Evolutionary conservation across 2,888 invertebrate species (phyloP), one percentile per base, ranked within the genome.

Genomic region (Drosophila aldrichi): DNA sequence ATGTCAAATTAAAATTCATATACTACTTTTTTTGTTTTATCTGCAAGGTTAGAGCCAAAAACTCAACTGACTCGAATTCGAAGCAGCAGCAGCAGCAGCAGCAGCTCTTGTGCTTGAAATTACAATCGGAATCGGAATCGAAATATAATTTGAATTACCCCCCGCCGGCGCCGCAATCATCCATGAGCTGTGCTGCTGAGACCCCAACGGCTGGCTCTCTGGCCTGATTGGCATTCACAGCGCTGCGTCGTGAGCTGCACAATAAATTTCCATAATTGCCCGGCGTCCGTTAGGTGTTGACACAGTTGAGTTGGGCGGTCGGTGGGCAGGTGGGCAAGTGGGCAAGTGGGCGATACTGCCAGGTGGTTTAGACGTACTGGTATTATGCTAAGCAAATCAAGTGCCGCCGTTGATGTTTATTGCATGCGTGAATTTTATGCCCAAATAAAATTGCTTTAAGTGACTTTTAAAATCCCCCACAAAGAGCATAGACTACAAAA

Each of bases 241-340:
- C 84, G 61, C 52, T 61, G 65, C 67, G 65, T 60, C 49, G 44
- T 66, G 76, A 74, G 85, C 65, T 84, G 77, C 73, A 74, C 84
- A 89, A 89, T 87, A 87, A 85, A 85, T 85, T 85, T 85, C 84
- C 89, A 85, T 85, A 89, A 85, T 85, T 85, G 88, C 72, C 77
- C 70, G 59, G 76, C 59, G 80, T 74, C 86, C 82, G 88, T 82
- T 88, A 77, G 80, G 56, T 43, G 70, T 70, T 54, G 62, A 70
- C 68, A 55, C 63, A 64, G 71, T 51, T 68, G 61, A 46, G 36
- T 1, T 55, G 41, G 16, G n/a, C 2, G 25, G 12, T 0, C 0
- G 1, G 44, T 7, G 20, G 18, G 10, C 5, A 1, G n/a, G 18
- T 18, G 20, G 52, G 18, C 0, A 0, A 1, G 36, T 9, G 25